phyloP scores from a whole-genome alignment of 1,140 invertebrate species.

The Rhyzopertha dominica region DNA sequence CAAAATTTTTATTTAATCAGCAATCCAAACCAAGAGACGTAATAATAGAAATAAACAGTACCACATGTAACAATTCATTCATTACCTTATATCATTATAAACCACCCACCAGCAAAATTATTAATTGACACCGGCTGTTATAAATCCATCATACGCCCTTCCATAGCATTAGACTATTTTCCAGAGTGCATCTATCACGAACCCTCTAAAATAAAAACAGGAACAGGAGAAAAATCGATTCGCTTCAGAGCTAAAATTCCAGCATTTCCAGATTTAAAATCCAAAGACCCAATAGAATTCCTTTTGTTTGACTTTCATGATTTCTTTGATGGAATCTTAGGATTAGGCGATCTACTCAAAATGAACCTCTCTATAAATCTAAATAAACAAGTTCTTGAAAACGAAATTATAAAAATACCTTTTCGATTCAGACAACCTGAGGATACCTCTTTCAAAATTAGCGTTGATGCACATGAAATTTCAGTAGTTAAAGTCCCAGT shows the following conservation, averaged over 20 bases:
- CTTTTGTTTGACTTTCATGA: conserved; percentile 25
- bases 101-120: conserved; percentile 20
- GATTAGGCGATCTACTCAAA: conserved; percentile 19
- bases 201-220: conserved; percentile 13
- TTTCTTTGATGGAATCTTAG: conserved; percentile 27
- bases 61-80: conserved; percentile 13
- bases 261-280: conserved; percentile 18
- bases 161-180: conserved; percentile 21
- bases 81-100: conserved; percentile 25
- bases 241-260: conserved; percentile 21
- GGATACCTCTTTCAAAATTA: conserved; percentile 4
- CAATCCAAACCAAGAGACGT: conserved; percentile 6
- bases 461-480: conserved; percentile 7
- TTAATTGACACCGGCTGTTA: conserved; percentile 28
- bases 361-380: conserved; percentile 22
- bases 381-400: conserved; percentile 12
- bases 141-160: conserved; percentile 19
- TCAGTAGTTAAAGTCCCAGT: conserved; percentile 3
- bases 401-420: conserved; percentile 14
- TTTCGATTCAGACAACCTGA: conserved; percentile 14
- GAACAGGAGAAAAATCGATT: conserved; percentile 14
- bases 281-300: conserved; percentile 12
- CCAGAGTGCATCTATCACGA: conserved; percentile 15
- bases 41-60: conserved; percentile 15
- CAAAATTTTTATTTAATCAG: conserved; percentile 1